phyloP scores from a whole-genome alignment of 2,888 invertebrate species.

The Cyaniris semiargus region DNA sequence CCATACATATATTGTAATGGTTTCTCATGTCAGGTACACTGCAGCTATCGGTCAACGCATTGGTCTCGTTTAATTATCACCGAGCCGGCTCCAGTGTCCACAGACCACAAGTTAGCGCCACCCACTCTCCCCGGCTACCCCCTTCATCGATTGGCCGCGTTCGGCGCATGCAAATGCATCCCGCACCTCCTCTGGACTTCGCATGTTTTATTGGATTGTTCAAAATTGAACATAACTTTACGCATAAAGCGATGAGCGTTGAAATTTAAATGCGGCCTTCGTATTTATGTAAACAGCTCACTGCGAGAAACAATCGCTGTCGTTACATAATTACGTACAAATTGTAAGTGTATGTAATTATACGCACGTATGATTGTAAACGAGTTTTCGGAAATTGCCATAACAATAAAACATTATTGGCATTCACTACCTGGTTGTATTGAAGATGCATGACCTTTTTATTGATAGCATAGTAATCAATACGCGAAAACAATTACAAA shows the following conservation, averaged over 20 bases:
- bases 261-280: neutral
- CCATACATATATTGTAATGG: neutral
- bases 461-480: neutral
- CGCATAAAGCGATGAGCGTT: slow-evolving; percentile 6
- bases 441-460: neutral
- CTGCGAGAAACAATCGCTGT: neutral
- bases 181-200: slow-evolving; percentile 38
- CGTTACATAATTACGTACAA: slow-evolving; percentile 11
- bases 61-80: slow-evolving; percentile 41
- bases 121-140: slow-evolving; percentile 20
- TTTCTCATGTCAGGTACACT: neutral
- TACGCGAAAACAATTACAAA: neutral
- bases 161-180: slow-evolving; percentile 66
- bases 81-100: slow-evolving; percentile 38
- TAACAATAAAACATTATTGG: neutral
- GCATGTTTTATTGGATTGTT: slow-evolving; percentile 38
- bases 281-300: slow-evolving; percentile 10
- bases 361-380: neutral
- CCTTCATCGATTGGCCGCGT: slow-evolving; percentile 47
- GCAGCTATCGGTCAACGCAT: slow-evolving; percentile 35
- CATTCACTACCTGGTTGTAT: slow-evolving; percentile 11
- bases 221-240: slow-evolving; percentile 25
- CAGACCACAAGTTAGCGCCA: slow-evolving; percentile 30
- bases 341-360: slow-evolving; percentile 8
- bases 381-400: neutral